Evolutionary conservation across 2,888 invertebrate genomes (phyloP).

Genomic region (Corythucha ciliata): DNA sequence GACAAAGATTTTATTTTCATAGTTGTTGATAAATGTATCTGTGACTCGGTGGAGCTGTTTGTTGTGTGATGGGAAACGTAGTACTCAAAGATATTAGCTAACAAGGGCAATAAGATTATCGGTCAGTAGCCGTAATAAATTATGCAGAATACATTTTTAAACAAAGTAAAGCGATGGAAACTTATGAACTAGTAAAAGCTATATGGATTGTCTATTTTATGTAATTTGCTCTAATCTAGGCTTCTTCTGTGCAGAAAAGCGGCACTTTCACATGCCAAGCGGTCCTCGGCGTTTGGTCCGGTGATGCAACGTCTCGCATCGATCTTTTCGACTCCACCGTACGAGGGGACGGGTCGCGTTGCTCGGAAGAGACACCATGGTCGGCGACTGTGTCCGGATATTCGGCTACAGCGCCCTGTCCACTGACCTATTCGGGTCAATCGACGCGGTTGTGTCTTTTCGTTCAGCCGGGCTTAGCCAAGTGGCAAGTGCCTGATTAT

Average conservation of each 20-base stretch:
- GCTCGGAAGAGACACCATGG: constrained; percentile 47
- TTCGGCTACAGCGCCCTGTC: constrained; percentile 30
- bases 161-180: too few species aligned
- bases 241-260: constrained; percentile 52
- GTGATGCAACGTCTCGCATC: constrained; percentile 40
- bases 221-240: too few species aligned
- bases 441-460: constrained; percentile 50
- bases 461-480: constrained; percentile 53
- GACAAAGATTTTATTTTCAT: too few species aligned
- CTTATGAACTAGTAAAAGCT: too few species aligned
- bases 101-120: too few species aligned
- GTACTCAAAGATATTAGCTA: too few species aligned
- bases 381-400: constrained; percentile 28
- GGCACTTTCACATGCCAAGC: constrained; percentile 65
- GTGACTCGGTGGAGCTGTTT: too few species aligned
- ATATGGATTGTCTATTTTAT: too few species aligned
- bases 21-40: too few species aligned
- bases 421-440: constrained; percentile 38
- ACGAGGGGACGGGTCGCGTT: constrained; percentile 30
- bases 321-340: constrained; percentile 45
- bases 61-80: too few species aligned
- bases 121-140: too few species aligned
- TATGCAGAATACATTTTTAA: too few species aligned
- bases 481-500: constrained; percentile 69
- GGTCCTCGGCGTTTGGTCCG: constrained; percentile 38